A percentile compares a stretch with the other conserved stretches of the same genome.
Conservation (phyloP, 2,113 vertebrate species). For the Myanophis thanlyinensis region DNA sequence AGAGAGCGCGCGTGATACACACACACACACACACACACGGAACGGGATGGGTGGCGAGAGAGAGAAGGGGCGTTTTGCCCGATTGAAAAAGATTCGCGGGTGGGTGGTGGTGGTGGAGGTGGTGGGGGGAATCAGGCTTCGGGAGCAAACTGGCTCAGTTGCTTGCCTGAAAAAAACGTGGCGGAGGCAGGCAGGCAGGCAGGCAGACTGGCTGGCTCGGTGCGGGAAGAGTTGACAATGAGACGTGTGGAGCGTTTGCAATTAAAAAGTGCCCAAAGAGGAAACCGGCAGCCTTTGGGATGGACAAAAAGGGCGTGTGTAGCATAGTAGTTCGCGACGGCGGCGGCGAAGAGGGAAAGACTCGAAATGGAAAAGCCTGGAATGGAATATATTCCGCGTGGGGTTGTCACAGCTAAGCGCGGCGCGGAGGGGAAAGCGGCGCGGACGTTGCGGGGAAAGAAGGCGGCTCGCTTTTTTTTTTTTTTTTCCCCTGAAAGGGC, state of each 20-base stretch:
- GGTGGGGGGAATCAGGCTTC: not conserved
- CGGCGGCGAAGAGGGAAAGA: not conserved
- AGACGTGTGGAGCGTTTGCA: constrained; percentile 5
- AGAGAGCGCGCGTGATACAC: not conserved
- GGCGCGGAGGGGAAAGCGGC: not conserved
- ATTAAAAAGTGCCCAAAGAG: constrained; percentile 9
- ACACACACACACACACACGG: not conserved
- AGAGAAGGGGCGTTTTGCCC: not conserved
- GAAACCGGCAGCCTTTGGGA: not conserved
- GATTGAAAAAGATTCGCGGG: not conserved
- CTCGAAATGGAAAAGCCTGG: not conserved
- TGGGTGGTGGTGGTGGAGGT: too few species aligned
- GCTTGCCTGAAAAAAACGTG: not conserved
- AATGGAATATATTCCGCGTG: constrained; percentile 1
- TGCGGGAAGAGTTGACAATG: constrained; percentile 8
- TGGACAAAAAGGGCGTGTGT: not conserved
- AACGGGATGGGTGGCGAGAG: not conserved
- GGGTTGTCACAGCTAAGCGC: not conserved
- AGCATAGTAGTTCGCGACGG: not conserved
- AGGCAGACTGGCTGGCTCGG: not conserved
- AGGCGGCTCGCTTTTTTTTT: not conserved
- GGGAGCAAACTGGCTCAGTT: not conserved
- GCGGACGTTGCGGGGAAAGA: not conserved
- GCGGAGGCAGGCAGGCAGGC: not conserved
- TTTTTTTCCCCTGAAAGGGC: not conserved